Evolutionary conservation across 2,888 invertebrate species (phyloP).

Genomic region (Eristalis pertinax): DNA sequence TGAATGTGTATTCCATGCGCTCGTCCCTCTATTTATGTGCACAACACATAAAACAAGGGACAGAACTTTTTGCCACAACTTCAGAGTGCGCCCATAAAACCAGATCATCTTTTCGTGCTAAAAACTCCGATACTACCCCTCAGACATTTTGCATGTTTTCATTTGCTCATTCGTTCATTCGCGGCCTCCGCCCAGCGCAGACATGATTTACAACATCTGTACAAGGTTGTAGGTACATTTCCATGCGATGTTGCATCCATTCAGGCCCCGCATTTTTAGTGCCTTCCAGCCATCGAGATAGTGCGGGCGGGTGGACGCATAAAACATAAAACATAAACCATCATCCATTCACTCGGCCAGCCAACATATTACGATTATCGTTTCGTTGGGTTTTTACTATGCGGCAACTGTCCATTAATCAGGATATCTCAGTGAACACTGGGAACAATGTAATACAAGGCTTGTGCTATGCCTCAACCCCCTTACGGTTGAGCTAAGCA

Average conservation of each 20-base stretch:
- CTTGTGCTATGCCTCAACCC: background rate
- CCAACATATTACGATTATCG: slow-evolving; percentile 40
- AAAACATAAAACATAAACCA: background rate
- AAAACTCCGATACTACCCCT: slow-evolving; percentile 15
- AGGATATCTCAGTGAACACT: slow-evolving; percentile 27
- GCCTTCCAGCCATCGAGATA: background rate
- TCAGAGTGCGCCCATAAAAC: slow-evolving; percentile 12
- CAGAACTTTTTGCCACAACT: slow-evolving; percentile 6
- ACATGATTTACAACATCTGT: slow-evolving; percentile 18
- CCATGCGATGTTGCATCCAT: slow-evolving; percentile 7
- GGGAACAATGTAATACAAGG: slow-evolving; percentile 32
- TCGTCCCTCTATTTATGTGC: background rate
- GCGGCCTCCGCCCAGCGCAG: background rate
- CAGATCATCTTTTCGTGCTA: slow-evolving; percentile 19
- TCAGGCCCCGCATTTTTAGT: background rate
- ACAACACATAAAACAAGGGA: background rate
- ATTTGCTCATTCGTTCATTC: slow-evolving; percentile 5
- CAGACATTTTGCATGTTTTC: slow-evolving; percentile 35
- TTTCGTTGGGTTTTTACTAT: slow-evolving; percentile 37
- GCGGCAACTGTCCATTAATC: slow-evolving; percentile 59
- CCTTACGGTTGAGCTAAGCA: background rate
- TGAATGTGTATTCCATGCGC: background rate
- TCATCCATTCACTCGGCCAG: slow-evolving; percentile 26
- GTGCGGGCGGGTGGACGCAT: background rate
- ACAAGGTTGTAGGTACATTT: background rate